Percentiles rank a stretch among this genome's conserved stretches.
Conservation (phyloP, 2,113 vertebrate species). For the Apeltes quadracus region DNA sequence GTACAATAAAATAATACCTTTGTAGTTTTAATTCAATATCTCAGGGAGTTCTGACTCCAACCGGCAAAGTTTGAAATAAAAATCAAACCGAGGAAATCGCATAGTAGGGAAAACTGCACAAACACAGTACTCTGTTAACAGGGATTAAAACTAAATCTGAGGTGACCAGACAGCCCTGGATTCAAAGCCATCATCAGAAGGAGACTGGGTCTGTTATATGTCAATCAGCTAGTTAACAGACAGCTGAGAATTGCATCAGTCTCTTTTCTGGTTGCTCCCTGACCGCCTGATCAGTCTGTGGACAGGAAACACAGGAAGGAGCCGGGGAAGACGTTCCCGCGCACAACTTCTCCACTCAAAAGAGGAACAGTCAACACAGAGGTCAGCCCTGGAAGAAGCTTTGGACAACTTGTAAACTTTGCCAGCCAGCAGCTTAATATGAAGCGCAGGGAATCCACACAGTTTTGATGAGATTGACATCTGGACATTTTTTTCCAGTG, state of each 20-base stretch:
- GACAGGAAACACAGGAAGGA: slow-evolving; percentile 82
- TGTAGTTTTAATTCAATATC: too few relatives aligned
- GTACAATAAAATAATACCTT: background rate
- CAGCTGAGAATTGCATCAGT: slow-evolving; percentile 65
- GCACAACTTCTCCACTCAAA: slow-evolving; percentile 68
- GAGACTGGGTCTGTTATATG: slow-evolving; percentile 7
- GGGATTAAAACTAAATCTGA: background rate
- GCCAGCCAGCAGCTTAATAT: slow-evolving; percentile 8
- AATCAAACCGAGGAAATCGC: background rate
- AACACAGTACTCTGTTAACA: background rate
- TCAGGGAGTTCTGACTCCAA: background rate
- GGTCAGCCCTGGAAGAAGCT: slow-evolving; percentile 27
- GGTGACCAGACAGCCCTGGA: slow-evolving; percentile 2
- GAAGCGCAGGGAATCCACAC: background rate
- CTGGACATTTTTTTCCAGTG: background rate
- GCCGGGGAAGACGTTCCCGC: slow-evolving; percentile 59
- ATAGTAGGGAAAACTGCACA: background rate
- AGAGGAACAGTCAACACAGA: slow-evolving; percentile 63
- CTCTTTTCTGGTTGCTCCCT: slow-evolving; percentile 51
- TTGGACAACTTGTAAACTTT: background rate
- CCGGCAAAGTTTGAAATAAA: background rate
- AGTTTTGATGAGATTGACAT: slow-evolving; percentile 1
- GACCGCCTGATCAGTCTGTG: slow-evolving; percentile 78
- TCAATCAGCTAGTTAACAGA: slow-evolving; percentile 19
- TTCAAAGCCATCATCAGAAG: background rate